Evolutionary conservation across 2,797 vertebrate species (phyloP).

Genomic region (Cyclura pinguis): DNA sequence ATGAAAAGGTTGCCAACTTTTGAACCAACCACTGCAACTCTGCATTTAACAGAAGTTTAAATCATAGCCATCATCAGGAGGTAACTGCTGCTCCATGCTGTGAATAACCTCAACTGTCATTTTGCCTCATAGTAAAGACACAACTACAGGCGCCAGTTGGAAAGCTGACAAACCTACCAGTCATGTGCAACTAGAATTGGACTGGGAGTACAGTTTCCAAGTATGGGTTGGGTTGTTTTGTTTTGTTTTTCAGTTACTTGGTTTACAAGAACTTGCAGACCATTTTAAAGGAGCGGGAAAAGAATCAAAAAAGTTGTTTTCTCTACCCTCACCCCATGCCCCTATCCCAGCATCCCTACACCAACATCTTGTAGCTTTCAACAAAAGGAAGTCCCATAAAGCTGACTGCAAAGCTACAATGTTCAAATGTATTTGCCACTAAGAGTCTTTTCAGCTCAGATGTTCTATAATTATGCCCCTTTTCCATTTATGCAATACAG

Average conservation of each 20-base stretch:
- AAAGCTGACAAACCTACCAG: not conserved
- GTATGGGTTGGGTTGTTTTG: not conserved
- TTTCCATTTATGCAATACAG: conserved; percentile 36
- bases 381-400: conserved; percentile 40
- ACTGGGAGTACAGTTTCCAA: not conserved
- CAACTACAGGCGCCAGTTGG: not conserved
- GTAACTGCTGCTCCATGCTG: not conserved
- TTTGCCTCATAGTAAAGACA: not conserved
- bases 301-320: not conserved
- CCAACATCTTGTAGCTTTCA: not conserved
- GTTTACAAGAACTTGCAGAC: not conserved
- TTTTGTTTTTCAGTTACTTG: not conserved
- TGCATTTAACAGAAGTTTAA: not conserved
- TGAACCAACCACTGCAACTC: not conserved
- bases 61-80: not conserved
- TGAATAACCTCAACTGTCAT: not conserved
- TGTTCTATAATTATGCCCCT: conserved; percentile 21
- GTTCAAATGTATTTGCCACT: conserved; percentile 23
- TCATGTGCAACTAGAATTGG: not conserved
- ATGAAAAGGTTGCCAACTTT: not conserved
- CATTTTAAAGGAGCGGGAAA: too few relatives aligned
- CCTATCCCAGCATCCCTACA: not conserved
- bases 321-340: not conserved
- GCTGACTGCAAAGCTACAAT: conserved; percentile 35
- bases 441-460: conserved; percentile 11